A percentile compares a stretch with the other conserved stretches of the same genome.
These are phyloP conservation scores for Acrossocheilus wenchowensis DNA, from an alignment of 2,797 vertebrate genomes.

Conservation along the genomic window DNA sequence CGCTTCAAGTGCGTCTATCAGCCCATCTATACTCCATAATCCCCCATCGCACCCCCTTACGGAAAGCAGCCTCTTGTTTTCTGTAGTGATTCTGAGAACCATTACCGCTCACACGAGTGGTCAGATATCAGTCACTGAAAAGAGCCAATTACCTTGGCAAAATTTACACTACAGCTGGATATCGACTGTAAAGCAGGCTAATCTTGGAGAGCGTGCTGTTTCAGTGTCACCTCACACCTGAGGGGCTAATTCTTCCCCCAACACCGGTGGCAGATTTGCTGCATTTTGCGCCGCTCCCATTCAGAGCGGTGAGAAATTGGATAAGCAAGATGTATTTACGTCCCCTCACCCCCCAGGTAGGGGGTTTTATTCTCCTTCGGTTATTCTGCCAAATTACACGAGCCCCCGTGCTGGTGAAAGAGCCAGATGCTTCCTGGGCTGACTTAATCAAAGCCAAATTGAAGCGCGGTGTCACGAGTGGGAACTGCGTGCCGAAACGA, in stretches of 20 bases:
- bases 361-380: constrained; percentile 53
- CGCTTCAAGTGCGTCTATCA: constrained; percentile 37
- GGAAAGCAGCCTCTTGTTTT: constrained; percentile 58
- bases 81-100: constrained; percentile 57
- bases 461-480: constrained; percentile 66
- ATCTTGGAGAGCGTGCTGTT: constrained; percentile 51
- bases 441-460: constrained; percentile 76
- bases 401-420: constrained; percentile 55
- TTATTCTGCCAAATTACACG: constrained; percentile 57
- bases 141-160: constrained; percentile 61
- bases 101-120: constrained; percentile 55
- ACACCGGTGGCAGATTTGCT: constrained; percentile 68
- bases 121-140: constrained; percentile 52
- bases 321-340: constrained; percentile 69
- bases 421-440: constrained; percentile 56
- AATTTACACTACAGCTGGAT: constrained; percentile 54
- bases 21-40: constrained; percentile 44
- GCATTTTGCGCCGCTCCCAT: constrained; percentile 66
- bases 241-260: constrained; percentile 69
- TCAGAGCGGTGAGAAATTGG: constrained; percentile 70
- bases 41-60: constrained; percentile 31
- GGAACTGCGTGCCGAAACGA: constrained; percentile 54
- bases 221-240: constrained; percentile 51
- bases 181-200: constrained; percentile 53
- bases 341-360: constrained; percentile 60